Evolutionary conservation across 2,797 vertebrate species (phyloP).

Genomic region (Mallotus villosus): DNA sequence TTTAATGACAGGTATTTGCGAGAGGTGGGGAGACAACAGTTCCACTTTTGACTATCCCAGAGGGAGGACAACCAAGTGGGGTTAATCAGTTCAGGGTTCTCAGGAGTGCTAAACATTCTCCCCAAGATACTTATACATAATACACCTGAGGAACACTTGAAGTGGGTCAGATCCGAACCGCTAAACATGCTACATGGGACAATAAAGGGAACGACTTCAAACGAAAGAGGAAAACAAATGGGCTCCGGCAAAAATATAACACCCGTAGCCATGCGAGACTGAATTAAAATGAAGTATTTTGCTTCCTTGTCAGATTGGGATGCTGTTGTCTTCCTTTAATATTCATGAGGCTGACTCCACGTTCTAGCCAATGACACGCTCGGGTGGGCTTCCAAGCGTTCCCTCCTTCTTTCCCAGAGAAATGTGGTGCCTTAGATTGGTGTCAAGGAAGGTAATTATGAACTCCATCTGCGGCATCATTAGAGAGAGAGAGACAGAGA

Average conservation of each 20-base stretch:
- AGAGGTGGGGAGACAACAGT: constrained; percentile 41
- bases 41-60: constrained; percentile 23
- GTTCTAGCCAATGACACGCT: constrained; percentile 44
- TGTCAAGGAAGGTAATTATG: constrained; percentile 45
- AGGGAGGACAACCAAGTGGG: too few species aligned
- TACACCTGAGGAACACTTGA: too few species aligned
- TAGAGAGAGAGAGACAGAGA: constrained; percentile 14
- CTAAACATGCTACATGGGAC: too few species aligned
- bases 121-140: too few species aligned
- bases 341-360: constrained; percentile 42
- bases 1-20: constrained; percentile 58
- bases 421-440: constrained; percentile 29
- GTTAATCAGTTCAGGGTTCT: too few species aligned
- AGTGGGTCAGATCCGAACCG: too few species aligned
- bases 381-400: constrained; percentile 31
- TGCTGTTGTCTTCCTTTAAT: constrained; percentile 38
- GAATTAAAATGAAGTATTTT: constrained; percentile 8
- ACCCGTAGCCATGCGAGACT: neutral
- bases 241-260: neutral
- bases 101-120: too few species aligned
- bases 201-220: too few species aligned
- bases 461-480: constrained; percentile 46
- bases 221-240: neutral
- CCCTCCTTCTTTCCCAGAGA: constrained; percentile 10
- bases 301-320: constrained; percentile 21